These are phyloP conservation scores for Formicarius rufipectus DNA, from an alignment of 2,113 vertebrate genomes.

Conservation along the genomic window DNA sequence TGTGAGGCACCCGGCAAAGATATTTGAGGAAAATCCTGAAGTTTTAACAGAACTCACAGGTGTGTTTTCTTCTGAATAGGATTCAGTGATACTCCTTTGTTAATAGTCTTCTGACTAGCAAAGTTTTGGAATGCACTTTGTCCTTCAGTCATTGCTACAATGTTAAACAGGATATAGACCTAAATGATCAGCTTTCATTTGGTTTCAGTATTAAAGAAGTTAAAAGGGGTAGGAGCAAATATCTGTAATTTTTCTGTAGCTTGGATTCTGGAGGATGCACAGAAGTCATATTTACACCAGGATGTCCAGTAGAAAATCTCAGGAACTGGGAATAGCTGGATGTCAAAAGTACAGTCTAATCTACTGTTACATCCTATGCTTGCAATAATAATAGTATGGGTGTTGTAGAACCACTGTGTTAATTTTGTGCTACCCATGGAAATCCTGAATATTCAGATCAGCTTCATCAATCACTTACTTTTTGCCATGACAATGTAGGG, in stretches of 20 bases:
- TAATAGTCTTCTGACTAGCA: neutral
- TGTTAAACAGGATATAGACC: neutral
- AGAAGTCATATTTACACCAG: neutral
- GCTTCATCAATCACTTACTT: neutral
- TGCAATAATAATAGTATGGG: neutral
- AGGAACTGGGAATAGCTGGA: neutral
- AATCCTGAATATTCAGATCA: neutral
- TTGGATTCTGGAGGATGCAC: neutral
- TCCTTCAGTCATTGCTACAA: neutral
- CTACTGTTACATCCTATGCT: neutral
- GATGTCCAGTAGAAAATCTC: neutral
- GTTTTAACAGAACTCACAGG: constrained; percentile 78
- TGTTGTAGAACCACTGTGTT: neutral
- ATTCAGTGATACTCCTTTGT: neutral
- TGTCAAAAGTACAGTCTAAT: neutral
- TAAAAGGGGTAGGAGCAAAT: neutral
- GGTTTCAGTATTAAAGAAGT: neutral
- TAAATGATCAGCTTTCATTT: neutral
- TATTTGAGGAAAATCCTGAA: constrained; percentile 76
- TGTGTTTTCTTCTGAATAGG: constrained; percentile 40
- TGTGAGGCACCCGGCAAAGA: constrained; percentile 86
- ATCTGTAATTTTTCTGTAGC: neutral
- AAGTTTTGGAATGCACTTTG: neutral
- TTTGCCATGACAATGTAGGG: neutral
- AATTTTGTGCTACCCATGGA: neutral